Percentiles rank a stretch among this genome's conserved stretches.
These are phyloP conservation scores for Pardalotus punctatus DNA, from an alignment of 2,113 vertebrate genomes.

Conservation along the genomic window DNA sequence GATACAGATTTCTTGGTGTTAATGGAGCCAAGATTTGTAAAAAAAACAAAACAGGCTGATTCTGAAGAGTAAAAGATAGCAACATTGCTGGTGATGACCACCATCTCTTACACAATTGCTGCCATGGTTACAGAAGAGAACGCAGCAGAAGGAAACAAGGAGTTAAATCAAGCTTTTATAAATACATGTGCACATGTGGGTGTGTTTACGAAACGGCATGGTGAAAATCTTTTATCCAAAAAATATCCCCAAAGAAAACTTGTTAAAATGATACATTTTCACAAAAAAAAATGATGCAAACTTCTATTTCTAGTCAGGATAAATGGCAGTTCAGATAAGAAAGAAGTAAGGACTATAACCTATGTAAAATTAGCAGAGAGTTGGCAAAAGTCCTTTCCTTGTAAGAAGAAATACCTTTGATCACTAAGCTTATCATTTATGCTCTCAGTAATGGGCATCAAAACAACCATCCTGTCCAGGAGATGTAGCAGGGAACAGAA, in stretches of 20 bases:
- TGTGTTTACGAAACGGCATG: not conserved
- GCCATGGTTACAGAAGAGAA: not conserved
- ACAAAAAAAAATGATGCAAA: not conserved
- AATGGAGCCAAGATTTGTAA: slow-evolving; percentile 11
- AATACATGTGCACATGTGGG: accelerated
- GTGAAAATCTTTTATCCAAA: not conserved
- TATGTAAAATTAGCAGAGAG: not conserved
- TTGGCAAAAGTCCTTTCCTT: not conserved
- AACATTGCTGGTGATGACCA: not conserved
- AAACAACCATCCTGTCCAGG: not conserved
- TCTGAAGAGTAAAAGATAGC: slow-evolving; percentile 13
- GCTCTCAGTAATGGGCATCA: not conserved
- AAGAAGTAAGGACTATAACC: not conserved
- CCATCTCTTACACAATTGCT: slow-evolving; percentile 17
- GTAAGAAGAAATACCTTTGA: not conserved
- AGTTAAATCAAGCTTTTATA: not conserved
- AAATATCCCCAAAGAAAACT: accelerated
- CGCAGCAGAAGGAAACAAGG: not conserved
- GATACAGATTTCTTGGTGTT: slow-evolving; percentile 52
- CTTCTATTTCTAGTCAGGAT: not conserved
- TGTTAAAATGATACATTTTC: not conserved
- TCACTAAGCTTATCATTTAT: not conserved
- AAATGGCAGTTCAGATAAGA: not conserved
- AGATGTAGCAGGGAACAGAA: not conserved
- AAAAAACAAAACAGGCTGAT: not conserved